Conservation (phyloP, 2,113 vertebrate genomes). For the Alligator mississippiensis region DNA sequence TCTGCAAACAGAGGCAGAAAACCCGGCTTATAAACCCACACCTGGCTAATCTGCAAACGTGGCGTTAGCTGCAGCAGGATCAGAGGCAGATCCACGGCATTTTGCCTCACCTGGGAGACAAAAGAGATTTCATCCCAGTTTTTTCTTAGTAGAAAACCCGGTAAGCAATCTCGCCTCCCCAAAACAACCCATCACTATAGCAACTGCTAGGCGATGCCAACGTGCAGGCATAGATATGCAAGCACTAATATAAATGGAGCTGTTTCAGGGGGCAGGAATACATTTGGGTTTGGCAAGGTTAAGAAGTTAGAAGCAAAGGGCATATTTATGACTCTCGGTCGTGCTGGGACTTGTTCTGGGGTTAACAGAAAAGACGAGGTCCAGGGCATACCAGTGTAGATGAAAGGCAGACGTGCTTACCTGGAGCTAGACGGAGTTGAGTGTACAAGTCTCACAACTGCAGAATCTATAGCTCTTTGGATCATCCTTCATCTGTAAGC, state of each 20-base stretch:
- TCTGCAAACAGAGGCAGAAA: background rate
- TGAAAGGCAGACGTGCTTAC: rapidly evolving
- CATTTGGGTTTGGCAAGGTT: background rate
- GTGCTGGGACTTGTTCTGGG: background rate
- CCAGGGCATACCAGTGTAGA: rapidly evolving
- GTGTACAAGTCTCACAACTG: background rate
- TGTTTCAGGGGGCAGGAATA: rapidly evolving
- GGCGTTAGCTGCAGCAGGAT: background rate
- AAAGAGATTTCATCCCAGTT: background rate
- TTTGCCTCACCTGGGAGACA: background rate
- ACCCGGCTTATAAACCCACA: background rate
- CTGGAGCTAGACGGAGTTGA: background rate
- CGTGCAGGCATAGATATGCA: conserved; percentile 20
- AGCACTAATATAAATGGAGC: background rate
- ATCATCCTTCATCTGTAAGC: background rate
- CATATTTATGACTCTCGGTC: rapidly evolving
- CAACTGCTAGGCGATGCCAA: conserved; percentile 14
- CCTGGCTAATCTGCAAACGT: background rate
- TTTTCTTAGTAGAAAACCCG: conserved; percentile 40
- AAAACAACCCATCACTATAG: conserved; percentile 31
- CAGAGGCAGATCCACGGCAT: background rate
- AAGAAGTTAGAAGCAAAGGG: background rate
- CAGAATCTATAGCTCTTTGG: background rate
- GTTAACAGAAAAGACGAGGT: rapidly evolving
- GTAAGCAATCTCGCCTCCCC: conserved; percentile 6